A percentile compares a stretch with the other conserved stretches of the same genome.
Conservation (phyloP, 2,888 invertebrate species). For the Nomada flava region DNA sequence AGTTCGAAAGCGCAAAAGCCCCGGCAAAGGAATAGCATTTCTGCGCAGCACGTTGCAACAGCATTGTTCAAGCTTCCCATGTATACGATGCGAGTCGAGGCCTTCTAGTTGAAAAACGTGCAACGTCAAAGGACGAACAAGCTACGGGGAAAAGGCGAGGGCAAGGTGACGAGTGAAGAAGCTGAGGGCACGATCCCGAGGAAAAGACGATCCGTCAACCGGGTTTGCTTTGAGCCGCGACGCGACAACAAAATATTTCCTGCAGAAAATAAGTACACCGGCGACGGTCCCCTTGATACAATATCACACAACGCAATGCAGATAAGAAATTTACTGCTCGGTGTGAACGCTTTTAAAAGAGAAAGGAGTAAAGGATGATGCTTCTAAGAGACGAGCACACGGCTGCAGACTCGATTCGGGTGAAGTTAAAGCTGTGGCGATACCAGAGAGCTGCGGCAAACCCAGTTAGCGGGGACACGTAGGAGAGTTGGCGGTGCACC, state of each 20-base stretch:
- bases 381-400: slow-evolving; percentile 31
- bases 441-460: slow-evolving; percentile 41
- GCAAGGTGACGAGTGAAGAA: slow-evolving; percentile 29
- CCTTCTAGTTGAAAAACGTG: neutral
- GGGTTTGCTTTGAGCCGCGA: slow-evolving; percentile 58
- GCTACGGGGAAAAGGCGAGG: slow-evolving; percentile 10
- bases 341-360: too few relatives aligned
- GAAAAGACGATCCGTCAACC: slow-evolving; percentile 66
- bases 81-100: neutral
- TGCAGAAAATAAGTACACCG: too few relatives aligned
- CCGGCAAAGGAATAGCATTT: neutral
- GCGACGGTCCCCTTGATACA: too few relatives aligned
- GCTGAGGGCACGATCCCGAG: slow-evolving; percentile 34
- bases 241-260: slow-evolving; percentile 46
- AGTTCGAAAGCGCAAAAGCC: too few relatives aligned
- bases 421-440: slow-evolving; percentile 55
- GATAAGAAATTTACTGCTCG: too few relatives aligned
- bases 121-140: slow-evolving; percentile 49
- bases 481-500: slow-evolving; percentile 57
- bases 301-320: too few relatives aligned
- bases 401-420: slow-evolving; percentile 24
- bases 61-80: neutral
- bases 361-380: neutral
- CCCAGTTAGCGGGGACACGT: slow-evolving; percentile 69
- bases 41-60: neutral